Evolutionary conservation across 2,888 invertebrate genomes (phyloP).

Genomic region (Harpalus rubripes): DNA sequence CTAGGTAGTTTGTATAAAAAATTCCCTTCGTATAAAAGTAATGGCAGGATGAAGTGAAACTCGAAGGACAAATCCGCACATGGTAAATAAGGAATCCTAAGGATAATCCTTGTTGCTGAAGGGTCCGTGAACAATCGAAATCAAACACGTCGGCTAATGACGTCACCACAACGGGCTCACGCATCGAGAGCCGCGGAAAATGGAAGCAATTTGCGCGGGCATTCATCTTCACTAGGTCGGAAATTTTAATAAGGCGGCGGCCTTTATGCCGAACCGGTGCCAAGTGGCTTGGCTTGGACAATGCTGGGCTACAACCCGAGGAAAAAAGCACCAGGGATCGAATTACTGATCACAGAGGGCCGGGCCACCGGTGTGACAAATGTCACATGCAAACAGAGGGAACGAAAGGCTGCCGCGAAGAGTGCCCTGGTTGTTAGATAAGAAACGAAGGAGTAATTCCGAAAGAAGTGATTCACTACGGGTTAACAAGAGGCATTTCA

Average conservation of each 20-base stretch:
- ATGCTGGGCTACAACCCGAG: slow-evolving; percentile 20
- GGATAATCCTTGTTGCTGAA: slow-evolving; percentile 25
- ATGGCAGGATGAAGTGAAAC: no score
- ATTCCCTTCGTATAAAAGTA: no score
- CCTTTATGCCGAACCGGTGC: slow-evolving; percentile 50
- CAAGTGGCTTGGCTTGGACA: slow-evolving; percentile 18
- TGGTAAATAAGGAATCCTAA: background rate
- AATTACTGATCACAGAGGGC: slow-evolving; percentile 45
- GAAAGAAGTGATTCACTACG: slow-evolving; percentile 2
- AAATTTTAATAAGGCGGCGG: slow-evolving; percentile 78
- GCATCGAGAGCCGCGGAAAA: slow-evolving; percentile 60
- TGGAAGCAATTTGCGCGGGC: slow-evolving; percentile 77
- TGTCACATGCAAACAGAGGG: slow-evolving; percentile 48
- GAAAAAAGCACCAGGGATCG: slow-evolving; percentile 46
- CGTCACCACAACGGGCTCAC: slow-evolving; percentile 61
- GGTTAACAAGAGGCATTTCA: slow-evolving; percentile 1
- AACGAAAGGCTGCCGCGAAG: slow-evolving; percentile 9
- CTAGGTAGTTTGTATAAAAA: no score
- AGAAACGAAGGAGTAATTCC: slow-evolving; percentile 12
- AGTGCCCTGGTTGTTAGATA: slow-evolving; percentile 16
- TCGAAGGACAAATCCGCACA: no score
- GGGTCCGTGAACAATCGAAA: slow-evolving; percentile 53
- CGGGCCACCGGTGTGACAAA: slow-evolving; percentile 54
- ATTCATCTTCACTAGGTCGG: slow-evolving; percentile 78
- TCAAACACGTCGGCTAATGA: slow-evolving; percentile 62